Base-by-base conservation (phyloP, 2,888 invertebrate species). In the Strigamia transsilvanica region DNA sequence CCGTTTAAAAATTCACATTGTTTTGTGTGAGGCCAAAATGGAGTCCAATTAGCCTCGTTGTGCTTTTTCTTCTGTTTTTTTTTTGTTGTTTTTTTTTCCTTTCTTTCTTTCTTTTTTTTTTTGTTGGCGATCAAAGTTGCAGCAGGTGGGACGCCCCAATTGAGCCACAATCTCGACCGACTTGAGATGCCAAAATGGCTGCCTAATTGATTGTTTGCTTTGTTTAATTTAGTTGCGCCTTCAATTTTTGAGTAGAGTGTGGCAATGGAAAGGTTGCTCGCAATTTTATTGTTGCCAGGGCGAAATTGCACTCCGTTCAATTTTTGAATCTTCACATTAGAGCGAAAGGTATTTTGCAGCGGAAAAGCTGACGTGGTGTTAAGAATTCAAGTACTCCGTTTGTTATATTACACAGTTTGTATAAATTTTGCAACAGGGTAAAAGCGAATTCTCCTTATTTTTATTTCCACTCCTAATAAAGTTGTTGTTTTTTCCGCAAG, bases 171-270 rank as follows among this genome's bases (percentile, higher is more conserved):
- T 66, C 66, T 66, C 66, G 23, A 66, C 66, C 66, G 23, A 66
- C 27, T 66, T 66, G 66, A 66, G 66, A 66, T 66, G 66, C 66
- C 66, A 66, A 66, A 66, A 66, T 66, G 66, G 66, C 66, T 66
- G 15, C 66, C 66, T 66, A 66, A 66, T 66, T 66, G 66, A 66
- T 66, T 66, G 66, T 66, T 66, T 66, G 66, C 66, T 66, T 66
- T 66, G 66, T 66, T 66, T 66, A 66, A 66, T 66, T 66, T 27
- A 66, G 66, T 66, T 66, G 66, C 66, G 23, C 66, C 66, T 66
- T 66, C 66, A 66, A 66, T 66, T 66, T 66, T 66, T 66, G 66
- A 66, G 5, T 27, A 66, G 27, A 9, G 15, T 66, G 15, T 66
- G 66, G 27, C 66, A 66, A 13, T 66, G 23, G 66, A 6, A 15